Evolutionary conservation across 2,888 invertebrate species (phyloP).

Genomic region (Machimus atricapillus): DNA sequence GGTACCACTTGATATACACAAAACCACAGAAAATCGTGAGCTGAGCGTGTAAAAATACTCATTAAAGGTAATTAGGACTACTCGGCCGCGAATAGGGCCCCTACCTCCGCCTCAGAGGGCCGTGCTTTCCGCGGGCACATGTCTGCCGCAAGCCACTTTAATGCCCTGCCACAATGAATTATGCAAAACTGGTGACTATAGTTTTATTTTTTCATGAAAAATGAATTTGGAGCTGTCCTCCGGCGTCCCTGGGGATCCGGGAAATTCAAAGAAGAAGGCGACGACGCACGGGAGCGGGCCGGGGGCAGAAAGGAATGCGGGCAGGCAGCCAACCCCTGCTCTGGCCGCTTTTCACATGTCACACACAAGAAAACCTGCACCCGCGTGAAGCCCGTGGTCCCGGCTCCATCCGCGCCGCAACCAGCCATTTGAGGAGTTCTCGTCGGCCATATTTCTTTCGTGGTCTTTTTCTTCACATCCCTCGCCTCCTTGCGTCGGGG

Average conservation of each 20-base stretch:
- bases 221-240: conserved; percentile 7
- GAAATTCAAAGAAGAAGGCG: not conserved
- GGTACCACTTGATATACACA: conserved; percentile 26
- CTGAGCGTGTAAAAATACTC: conserved; percentile 47
- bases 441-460: conserved; percentile 41
- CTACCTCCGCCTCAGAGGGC: not conserved
- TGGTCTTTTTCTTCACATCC: conserved; percentile 17
- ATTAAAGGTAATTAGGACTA: conserved; percentile 45
- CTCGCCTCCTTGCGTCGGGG: not conserved
- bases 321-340: not conserved
- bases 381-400: not conserved
- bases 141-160: conserved; percentile 33
- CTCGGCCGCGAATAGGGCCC: not conserved
- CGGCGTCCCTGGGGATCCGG: not conserved
- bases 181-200: conserved; percentile 30
- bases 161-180: conserved; percentile 35
- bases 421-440: conserved; percentile 16
- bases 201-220: not conserved
- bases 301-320: not conserved
- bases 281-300: not conserved
- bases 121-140: not conserved
- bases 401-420: not conserved
- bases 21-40: conserved; percentile 40
- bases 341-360: conserved; percentile 23
- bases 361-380: conserved; percentile 32